These are phyloP conservation scores for Coleophora deauratella DNA, from an alignment of 2,888 invertebrate genomes.

Conservation along the genomic window DNA sequence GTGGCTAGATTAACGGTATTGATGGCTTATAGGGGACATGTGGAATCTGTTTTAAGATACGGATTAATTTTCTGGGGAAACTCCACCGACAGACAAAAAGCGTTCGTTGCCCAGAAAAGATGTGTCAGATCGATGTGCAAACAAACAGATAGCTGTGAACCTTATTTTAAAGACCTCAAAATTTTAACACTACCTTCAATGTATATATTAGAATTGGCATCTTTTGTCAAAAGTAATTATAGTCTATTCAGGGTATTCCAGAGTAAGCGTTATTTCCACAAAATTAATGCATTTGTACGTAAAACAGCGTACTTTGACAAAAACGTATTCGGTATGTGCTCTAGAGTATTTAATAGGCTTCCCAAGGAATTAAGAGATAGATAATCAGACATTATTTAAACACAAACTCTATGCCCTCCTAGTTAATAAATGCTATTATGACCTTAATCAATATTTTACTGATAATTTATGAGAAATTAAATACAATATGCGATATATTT, in stretches of 20 bases:
- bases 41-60: slow-evolving; percentile 10
- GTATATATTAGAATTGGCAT: slow-evolving; percentile 7
- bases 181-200: slow-evolving; percentile 11
- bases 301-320: too few relatives aligned
- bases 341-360: too few relatives aligned
- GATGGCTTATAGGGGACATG: slow-evolving; percentile 2
- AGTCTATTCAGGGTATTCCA: background rate
- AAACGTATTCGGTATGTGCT: too few relatives aligned
- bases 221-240: background rate
- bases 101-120: slow-evolving; percentile 11
- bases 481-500: too few relatives aligned
- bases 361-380: too few relatives aligned
- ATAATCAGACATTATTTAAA: too few relatives aligned
- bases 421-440: too few relatives aligned
- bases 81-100: slow-evolving; percentile 4
- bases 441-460: too few relatives aligned
- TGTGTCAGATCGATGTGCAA: slow-evolving; percentile 13
- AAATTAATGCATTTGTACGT: too few relatives aligned
- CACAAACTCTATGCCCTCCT: too few relatives aligned
- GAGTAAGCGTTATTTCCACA: too few relatives aligned
- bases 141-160: slow-evolving; percentile 9
- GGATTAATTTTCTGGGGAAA: slow-evolving; percentile 14
- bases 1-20: too few relatives aligned
- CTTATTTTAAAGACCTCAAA: slow-evolving; percentile 7
- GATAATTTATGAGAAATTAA: background rate